These are phyloP conservation scores for Melinopterus prodromus DNA, from an alignment of 2,888 invertebrate species.

Conservation along the genomic window DNA sequence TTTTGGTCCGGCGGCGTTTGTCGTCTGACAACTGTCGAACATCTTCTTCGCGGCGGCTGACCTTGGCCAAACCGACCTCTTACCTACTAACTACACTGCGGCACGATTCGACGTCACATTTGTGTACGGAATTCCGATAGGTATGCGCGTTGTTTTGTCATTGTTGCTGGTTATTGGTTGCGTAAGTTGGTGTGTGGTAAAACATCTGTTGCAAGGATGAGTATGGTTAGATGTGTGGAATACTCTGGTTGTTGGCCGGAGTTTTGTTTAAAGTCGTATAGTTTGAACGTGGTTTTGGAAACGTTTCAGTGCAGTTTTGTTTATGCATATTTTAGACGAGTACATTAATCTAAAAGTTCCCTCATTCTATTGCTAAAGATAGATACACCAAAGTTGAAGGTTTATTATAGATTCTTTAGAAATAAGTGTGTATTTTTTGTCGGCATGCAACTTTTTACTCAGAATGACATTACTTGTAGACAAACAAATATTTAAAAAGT, in stretches of 20 bases:
- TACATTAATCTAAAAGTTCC: too few species aligned
- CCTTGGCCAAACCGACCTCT: not conserved
- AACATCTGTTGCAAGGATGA: not conserved
- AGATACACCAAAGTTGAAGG: too few species aligned
- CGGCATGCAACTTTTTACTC: too few species aligned
- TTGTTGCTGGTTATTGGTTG: not conserved
- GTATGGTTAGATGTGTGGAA: not conserved
- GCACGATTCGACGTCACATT: not conserved
- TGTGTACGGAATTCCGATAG: not conserved
- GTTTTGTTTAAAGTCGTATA: not conserved
- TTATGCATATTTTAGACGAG: not conserved
- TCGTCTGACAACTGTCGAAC: conserved; percentile 55
- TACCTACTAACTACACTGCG: not conserved
- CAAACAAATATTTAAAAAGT: too few species aligned
- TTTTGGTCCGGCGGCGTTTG: conserved; percentile 61
- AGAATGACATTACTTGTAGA: too few species aligned
- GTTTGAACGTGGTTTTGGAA: not conserved
- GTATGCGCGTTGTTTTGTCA: not conserved
- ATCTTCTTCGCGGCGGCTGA: conserved; percentile 39
- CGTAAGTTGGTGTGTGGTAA: not conserved
- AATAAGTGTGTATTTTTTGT: too few species aligned
- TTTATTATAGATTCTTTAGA: too few species aligned
- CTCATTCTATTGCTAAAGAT: too few species aligned
- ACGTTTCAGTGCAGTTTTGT: not conserved
- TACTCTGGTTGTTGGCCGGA: not conserved